Base-by-base conservation (phyloP, 2,113 vertebrate species). In the Cricetomys ansorgei region DNA sequence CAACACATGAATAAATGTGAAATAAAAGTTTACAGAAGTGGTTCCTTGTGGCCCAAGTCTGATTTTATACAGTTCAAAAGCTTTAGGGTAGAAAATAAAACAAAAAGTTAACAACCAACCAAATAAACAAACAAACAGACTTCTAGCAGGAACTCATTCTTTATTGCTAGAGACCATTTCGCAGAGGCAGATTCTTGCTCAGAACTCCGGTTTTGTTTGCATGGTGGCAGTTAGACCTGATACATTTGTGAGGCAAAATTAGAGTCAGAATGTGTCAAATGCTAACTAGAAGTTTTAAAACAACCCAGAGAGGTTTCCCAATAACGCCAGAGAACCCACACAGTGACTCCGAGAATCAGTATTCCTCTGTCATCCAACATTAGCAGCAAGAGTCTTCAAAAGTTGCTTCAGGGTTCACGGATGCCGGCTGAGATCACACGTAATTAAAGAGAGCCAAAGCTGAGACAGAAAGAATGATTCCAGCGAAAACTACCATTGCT, bases 401-500 rank as follows among this genome's bases (percentile, higher is more conserved):
- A 96, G 98, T 96, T 96, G 55, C 21, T 70, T 50, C 87, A 84
- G 97, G 94, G 94, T 96, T 97, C 89, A 89, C 90, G 85, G 95
- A 95, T 84, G 27, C 94, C 94, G 96, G 95, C 95, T 96, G 96
- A 90, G 91, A 94, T 97, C 95, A 93, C 90, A 97, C 86, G 92
- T 88, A 93, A 97, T 97, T 96, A 97, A 70, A 53, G 1, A 64
- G 96, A 98, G 98, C 96, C 90, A 80, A 94, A 96, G 89, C 67
- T 94, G 96, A 97, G 94, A 92, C 5, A 76, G 43, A 96, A 96
- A 98, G 95, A 97, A 97, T 98, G 0, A 98, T 96, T 88, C 69
- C 79, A 94, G 53, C 57, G 43, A 67, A 90, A 93, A 70, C 70
- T 69, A 72, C 57, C 53, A 12, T 43, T 9, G 59, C 27, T 34